Evolutionary conservation across 2,113 vertebrate genomes (phyloP).

Genomic region (Dinomys branickii): DNA sequence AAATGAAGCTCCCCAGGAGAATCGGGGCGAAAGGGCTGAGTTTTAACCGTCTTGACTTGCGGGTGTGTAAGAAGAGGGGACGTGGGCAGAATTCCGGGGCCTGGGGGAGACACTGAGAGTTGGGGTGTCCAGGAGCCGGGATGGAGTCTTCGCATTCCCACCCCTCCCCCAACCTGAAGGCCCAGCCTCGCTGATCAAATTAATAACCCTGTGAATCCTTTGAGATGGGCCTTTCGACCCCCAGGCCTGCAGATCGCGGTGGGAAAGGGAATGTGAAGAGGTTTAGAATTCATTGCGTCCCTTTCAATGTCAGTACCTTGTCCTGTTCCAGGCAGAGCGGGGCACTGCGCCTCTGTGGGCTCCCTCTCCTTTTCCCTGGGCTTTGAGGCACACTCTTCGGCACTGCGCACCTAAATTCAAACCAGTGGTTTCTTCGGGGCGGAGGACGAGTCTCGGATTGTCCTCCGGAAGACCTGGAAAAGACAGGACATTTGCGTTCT

Average conservation of each 20-base stretch:
- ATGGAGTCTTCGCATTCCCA: constrained; percentile 42
- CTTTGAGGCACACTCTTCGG: background rate
- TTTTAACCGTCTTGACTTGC: constrained; percentile 24
- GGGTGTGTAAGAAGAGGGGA: background rate
- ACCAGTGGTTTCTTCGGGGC: background rate
- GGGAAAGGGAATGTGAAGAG: constrained; percentile 40
- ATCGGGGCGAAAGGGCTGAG: background rate
- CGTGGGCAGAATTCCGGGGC: background rate
- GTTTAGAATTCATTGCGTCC: background rate
- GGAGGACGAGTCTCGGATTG: background rate
- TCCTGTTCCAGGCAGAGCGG: background rate
- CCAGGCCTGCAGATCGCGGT: constrained; percentile 44
- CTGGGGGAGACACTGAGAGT: background rate
- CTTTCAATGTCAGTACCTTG: constrained; percentile 19
- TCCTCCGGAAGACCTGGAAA: constrained; percentile 52
- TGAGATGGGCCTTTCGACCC: constrained; percentile 61
- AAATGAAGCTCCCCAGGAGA: constrained; percentile 38
- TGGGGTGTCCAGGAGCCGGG: background rate
- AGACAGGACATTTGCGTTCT: constrained; percentile 1
- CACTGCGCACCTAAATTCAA: constrained; percentile 50
- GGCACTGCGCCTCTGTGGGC: background rate
- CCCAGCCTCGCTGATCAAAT: constrained; percentile 56
- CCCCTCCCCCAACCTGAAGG: constrained; percentile 56
- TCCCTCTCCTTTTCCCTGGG: background rate
- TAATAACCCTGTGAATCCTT: constrained; percentile 67